phyloP scores from a whole-genome alignment of 2,113 vertebrate species.

The Chaenocephalus aceratus region DNA sequence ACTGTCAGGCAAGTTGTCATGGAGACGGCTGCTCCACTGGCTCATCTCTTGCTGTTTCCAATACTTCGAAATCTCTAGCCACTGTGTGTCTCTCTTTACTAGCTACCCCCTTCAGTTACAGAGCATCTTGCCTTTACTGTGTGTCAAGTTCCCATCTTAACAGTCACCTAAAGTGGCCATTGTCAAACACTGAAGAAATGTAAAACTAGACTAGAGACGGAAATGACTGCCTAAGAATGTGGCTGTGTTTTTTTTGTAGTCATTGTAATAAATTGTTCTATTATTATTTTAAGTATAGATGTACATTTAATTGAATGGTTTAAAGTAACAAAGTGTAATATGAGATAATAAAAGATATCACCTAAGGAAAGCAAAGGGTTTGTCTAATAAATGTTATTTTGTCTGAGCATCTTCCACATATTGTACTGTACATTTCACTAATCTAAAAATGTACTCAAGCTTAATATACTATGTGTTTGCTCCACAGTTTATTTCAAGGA shows the following conservation, averaged over 20 bases:
- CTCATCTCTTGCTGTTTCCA: neutral
- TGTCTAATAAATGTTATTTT: too few species aligned
- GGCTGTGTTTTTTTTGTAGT: neutral
- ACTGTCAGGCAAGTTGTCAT: neutral
- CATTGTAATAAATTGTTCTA: neutral
- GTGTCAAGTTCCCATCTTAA: neutral
- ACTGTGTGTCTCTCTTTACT: neutral
- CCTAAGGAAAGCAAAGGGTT: too few species aligned
- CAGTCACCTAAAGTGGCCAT: neutral
- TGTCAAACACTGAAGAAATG: neutral
- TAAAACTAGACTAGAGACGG: neutral
- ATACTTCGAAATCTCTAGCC: neutral
- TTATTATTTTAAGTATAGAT: too few species aligned
- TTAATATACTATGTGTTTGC: too few species aligned
- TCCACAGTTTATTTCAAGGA: too few species aligned
- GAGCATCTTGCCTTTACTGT: neutral
- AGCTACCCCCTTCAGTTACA: neutral
- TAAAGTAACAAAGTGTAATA: too few species aligned
- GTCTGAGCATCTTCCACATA: too few species aligned
- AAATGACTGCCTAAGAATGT: neutral
- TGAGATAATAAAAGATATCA: too few species aligned
- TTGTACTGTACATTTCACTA: too few species aligned
- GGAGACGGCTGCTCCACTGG: neutral
- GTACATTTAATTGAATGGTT: too few species aligned
- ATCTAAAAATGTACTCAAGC: too few species aligned